Percentiles rank a stretch among this genome's conserved stretches.
phyloP scores from a whole-genome alignment of 1,140 invertebrate genomes.

The Melanaphis sacchari region DNA sequence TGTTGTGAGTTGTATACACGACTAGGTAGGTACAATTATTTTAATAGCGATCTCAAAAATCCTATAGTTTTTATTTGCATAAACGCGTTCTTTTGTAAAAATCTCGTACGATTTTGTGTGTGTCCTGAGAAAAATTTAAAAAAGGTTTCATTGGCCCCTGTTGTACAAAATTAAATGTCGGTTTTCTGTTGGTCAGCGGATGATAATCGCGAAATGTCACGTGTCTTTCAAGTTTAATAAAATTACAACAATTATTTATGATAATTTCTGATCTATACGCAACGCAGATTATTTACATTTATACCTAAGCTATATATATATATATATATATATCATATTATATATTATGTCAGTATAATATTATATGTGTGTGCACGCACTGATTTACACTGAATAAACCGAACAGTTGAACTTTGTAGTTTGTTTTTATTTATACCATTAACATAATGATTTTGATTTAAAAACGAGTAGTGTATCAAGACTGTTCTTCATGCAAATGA shows the following conservation, averaged over 20 bases:
- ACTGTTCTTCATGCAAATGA: neutral
- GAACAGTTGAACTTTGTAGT: neutral
- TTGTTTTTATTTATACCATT: neutral
- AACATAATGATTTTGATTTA: neutral
- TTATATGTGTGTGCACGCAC: no score
- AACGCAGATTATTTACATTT: neutral
- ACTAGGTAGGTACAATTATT: no score
- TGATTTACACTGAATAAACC: neutral
- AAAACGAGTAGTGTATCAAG: neutral
- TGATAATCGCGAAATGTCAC: neutral
- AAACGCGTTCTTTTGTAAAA: no score
- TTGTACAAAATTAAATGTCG: neutral
- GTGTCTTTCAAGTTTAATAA: no score
- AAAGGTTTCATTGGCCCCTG: neutral
- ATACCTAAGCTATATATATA: no score
- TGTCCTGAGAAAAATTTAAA: neutral
- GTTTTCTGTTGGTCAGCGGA: neutral
- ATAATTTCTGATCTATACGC: neutral
- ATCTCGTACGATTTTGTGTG: no score
- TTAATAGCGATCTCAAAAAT: no score
- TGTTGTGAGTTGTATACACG: no score
- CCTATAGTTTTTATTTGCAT: no score
- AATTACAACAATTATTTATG: neutral
- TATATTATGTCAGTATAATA: no score
- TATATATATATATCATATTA: no score